These are phyloP conservation scores for Chlorops oryzae DNA, from an alignment of 1,140 invertebrate species.

Conservation along the genomic window DNA sequence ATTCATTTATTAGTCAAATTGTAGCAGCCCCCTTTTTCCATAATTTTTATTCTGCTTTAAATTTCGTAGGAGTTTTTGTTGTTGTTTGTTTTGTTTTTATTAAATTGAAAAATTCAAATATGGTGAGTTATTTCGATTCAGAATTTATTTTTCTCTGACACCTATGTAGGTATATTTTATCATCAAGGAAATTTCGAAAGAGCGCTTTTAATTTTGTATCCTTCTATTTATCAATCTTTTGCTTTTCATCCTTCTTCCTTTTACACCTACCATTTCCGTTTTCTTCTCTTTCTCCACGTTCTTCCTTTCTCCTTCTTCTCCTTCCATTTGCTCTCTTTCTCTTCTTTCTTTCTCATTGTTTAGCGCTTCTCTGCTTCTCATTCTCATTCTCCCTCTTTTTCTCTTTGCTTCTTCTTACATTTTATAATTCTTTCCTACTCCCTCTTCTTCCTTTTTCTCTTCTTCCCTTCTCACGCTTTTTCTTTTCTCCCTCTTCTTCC, in stretches of 20 bases:
- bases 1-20: too few relatives aligned
- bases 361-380: neutral
- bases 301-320: neutral
- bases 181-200: too few relatives aligned
- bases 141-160: too few relatives aligned
- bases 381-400: neutral
- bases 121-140: too few relatives aligned
- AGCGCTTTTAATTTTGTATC: too few relatives aligned
- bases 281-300: neutral
- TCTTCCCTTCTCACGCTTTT: slow-evolving; percentile 1
- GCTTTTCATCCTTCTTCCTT: neutral
- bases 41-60: too few relatives aligned
- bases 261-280: neutral
- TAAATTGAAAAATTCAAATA: too few relatives aligned
- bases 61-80: too few relatives aligned
- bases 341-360: neutral
- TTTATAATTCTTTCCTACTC: neutral
- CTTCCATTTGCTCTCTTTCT: neutral
- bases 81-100: too few relatives aligned
- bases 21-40: too few relatives aligned
- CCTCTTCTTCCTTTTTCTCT: neutral
- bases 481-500: slow-evolving; percentile 11
- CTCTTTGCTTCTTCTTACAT: neutral
- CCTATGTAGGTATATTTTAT: too few relatives aligned
- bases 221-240: slow-evolving; percentile 3